phyloP scores from a whole-genome alignment of 2,888 invertebrate species.

The Punctoribates punctum region DNA sequence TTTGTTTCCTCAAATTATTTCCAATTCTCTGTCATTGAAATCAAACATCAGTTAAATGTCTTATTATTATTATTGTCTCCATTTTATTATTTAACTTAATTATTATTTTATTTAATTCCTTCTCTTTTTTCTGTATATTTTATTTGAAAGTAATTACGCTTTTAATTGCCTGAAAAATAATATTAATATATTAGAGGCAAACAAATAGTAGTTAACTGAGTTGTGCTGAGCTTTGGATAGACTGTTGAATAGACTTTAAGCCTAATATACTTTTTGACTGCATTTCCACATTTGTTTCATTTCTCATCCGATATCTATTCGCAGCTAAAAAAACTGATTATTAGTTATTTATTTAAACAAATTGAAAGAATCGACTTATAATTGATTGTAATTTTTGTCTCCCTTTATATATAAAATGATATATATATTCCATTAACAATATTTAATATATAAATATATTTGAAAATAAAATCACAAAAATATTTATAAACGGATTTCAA shows the following conservation, averaged over 20 bases:
- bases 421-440: slow-evolving; percentile 6
- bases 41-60: too few relatives aligned
- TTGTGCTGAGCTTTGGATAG: background rate
- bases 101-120: too few relatives aligned
- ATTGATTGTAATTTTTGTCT: background rate
- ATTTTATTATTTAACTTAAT: too few relatives aligned
- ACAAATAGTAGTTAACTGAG: too few relatives aligned
- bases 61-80: too few relatives aligned
- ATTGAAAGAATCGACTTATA: background rate
- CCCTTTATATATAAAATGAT: slow-evolving; percentile 3
- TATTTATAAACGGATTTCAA: slow-evolving; percentile 12
- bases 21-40: too few relatives aligned
- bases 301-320: background rate
- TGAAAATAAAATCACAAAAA: background rate
- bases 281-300: slow-evolving; percentile 2
- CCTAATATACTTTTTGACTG: background rate
- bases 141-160: too few relatives aligned
- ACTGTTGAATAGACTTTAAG: background rate
- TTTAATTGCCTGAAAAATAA: too few relatives aligned
- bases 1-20: too few relatives aligned
- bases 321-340: slow-evolving; percentile 7
- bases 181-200: too few relatives aligned
- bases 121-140: too few relatives aligned
- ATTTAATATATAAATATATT: slow-evolving; percentile 9
- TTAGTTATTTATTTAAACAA: background rate